These are phyloP conservation scores for Gallinago jamesoni DNA, from an alignment of 2,113 vertebrate genomes.

Conservation along the genomic window DNA sequence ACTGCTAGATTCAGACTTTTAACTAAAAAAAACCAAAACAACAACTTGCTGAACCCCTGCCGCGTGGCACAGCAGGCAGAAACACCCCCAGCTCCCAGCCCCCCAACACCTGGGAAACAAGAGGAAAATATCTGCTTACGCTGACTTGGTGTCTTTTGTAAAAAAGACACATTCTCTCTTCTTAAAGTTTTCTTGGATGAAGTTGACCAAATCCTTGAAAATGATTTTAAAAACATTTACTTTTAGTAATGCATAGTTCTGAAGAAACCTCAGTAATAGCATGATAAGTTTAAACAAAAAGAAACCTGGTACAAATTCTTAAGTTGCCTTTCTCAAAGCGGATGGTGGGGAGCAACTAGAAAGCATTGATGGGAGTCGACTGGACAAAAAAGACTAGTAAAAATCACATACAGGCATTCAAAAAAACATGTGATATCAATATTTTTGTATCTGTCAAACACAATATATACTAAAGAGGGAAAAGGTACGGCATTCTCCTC, in stretches of 20 bases:
- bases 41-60: not conserved
- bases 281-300: not conserved
- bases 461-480: not conserved
- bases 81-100: not conserved
- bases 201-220: slow-evolving; percentile 76
- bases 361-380: not conserved
- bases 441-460: not conserved
- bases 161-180: slow-evolving; percentile 82
- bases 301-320: not conserved
- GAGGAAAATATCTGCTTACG: slow-evolving; percentile 62
- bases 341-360: not conserved
- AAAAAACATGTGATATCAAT: not conserved
- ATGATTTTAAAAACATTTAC: not conserved
- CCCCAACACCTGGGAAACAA: rapidly evolving
- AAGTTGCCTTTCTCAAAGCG: not conserved
- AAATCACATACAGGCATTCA: not conserved
- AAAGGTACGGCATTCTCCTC: not conserved
- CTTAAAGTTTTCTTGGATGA: slow-evolving; percentile 82
- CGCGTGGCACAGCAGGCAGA: not conserved
- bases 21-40: too few relatives aligned
- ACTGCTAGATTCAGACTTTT: not conserved
- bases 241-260: rapidly evolving
- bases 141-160: slow-evolving; percentile 78
- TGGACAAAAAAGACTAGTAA: not conserved
- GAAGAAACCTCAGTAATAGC: not conserved